These are phyloP conservation scores for Dioctria linearis DNA, from an alignment of 2,888 invertebrate species.

Conservation along the genomic window DNA sequence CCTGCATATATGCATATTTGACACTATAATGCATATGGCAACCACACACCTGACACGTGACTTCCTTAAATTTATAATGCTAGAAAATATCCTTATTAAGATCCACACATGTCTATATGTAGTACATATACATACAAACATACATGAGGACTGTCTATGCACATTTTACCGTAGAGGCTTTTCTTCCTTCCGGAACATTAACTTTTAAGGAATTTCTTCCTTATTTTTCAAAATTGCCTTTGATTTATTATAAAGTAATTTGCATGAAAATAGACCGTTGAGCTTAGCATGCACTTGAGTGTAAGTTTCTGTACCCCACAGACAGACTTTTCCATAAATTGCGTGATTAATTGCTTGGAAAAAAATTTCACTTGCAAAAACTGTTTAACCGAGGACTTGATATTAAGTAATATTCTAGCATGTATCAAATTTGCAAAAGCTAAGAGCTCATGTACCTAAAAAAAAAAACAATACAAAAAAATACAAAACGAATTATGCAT, in stretches of 20 bases:
- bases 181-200: conserved; percentile 40
- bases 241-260: conserved; percentile 45
- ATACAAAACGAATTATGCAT: too few relatives aligned
- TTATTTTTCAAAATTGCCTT: conserved; percentile 5
- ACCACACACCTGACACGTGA: conserved; percentile 39
- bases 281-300: neutral
- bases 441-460: too few relatives aligned
- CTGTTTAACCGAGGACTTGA: too few relatives aligned
- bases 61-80: conserved; percentile 38
- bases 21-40: conserved; percentile 4
- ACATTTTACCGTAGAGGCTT: conserved; percentile 15
- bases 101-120: neutral
- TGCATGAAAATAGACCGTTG: conserved; percentile 16
- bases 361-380: neutral
- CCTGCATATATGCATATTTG: too few relatives aligned
- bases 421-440: too few relatives aligned
- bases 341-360: conserved; percentile 20
- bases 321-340: neutral
- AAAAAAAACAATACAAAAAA: too few relatives aligned
- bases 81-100: conserved; percentile 49
- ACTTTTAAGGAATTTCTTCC: conserved; percentile 21
- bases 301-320: neutral
- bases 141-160: neutral
- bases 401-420: too few relatives aligned
- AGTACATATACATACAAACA: neutral